Evolutionary conservation across 2,797 vertebrate genomes (phyloP).

Genomic region (Acridotheres tristis): DNA sequence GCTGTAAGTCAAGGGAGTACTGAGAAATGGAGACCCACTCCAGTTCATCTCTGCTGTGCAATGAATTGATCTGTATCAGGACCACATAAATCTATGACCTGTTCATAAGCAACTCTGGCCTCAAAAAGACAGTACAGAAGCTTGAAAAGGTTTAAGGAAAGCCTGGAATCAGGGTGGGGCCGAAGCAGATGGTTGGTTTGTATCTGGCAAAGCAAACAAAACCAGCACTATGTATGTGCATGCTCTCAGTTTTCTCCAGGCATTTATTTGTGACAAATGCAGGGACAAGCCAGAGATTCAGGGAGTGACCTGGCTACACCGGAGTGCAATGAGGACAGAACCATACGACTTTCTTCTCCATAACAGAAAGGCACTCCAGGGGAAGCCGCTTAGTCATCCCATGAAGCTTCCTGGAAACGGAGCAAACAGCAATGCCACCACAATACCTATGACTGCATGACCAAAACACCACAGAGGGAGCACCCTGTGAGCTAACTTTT

Average conservation of each 20-base stretch:
- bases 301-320: not conserved
- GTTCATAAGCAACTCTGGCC: not conserved
- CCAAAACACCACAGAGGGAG: not conserved
- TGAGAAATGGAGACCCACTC: not conserved
- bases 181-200: not conserved
- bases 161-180: not conserved
- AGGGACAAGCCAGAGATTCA: not conserved
- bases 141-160: not conserved
- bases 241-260: not conserved
- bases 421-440: not conserved
- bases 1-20: not conserved
- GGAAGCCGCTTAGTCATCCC: conserved; percentile 7
- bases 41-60: not conserved
- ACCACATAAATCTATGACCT: not conserved
- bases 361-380: not conserved
- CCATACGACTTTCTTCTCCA: not conserved
- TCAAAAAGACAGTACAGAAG: not conserved
- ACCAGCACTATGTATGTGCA: not conserved
- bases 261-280: not conserved
- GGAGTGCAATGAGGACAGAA: not conserved
- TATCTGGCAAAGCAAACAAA: not conserved
- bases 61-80: not conserved
- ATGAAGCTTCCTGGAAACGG: not conserved
- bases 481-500: not conserved
- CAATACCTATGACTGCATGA: not conserved